A percentile compares a stretch with the other conserved stretches of the same genome.
Evolutionary conservation across 2,113 vertebrate species (phyloP).

Genomic region (Mesocricetus auratus): DNA sequence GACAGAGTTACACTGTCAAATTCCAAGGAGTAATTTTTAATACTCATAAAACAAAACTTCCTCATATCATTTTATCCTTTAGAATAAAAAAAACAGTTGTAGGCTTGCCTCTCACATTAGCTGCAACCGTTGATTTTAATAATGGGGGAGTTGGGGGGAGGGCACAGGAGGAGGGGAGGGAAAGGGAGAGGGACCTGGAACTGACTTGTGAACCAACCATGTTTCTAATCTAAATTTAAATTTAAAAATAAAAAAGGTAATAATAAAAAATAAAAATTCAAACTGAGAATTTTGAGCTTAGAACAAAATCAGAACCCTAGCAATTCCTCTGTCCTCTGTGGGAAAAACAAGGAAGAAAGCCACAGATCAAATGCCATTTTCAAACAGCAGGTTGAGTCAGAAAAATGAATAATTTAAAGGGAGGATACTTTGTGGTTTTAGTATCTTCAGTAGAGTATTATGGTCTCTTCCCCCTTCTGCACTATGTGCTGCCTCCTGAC

Average conservation of each 20-base stretch:
- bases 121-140: background rate
- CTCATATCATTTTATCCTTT: background rate
- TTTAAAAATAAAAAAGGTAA: too few species aligned
- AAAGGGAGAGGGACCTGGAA: too few species aligned
- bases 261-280: too few species aligned
- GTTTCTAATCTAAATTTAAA: too few species aligned
- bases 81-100: background rate
- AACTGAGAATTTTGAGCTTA: background rate
- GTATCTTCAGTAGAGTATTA: slow-evolving; percentile 1
- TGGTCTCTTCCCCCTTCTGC: background rate
- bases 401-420: slow-evolving; percentile 69
- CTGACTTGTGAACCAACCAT: too few species aligned
- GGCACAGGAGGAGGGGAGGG: too few species aligned
- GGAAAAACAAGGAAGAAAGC: background rate
- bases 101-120: background rate
- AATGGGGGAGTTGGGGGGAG: too few species aligned
- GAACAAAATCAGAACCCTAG: background rate
- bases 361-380: slow-evolving; percentile 44
- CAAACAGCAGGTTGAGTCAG: slow-evolving; percentile 51
- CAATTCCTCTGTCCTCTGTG: background rate
- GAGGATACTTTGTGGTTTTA: slow-evolving; percentile 54
- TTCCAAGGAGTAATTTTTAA: background rate
- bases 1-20: background rate
- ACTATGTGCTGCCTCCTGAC: background rate
- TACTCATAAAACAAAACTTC: background rate